Evolutionary conservation across 64 coral and sea anemone genomes (phyloP).

Genomic region (Montipora efflorescens): DNA sequence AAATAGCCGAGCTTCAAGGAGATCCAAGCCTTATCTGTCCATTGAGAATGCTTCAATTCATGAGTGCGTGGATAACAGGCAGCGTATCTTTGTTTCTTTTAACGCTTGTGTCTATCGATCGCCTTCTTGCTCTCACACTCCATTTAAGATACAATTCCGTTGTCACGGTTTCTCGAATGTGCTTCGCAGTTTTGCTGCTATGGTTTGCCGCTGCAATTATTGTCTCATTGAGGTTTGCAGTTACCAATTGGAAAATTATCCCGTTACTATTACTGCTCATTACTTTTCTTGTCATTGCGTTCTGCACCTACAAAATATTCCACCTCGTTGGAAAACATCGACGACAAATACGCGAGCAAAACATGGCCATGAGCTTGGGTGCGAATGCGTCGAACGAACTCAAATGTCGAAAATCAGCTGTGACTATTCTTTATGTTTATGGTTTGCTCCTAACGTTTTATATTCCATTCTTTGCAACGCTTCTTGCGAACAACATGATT

Average conservation of each 20-base stretch:
- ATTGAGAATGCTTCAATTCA: no score
- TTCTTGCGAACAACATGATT: no score
- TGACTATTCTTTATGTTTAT: not conserved
- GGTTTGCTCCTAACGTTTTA: no score
- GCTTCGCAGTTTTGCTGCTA: no score
- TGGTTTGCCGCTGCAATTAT: no score
- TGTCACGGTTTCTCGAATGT: no score
- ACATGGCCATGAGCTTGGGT: not conserved
- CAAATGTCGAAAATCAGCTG: not conserved
- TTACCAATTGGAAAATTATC: conserved; percentile 3
- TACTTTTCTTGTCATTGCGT: not conserved
- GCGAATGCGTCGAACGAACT: not conserved
- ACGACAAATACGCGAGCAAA: not conserved
- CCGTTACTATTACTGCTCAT: conserved; percentile 15
- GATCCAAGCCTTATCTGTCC: no score
- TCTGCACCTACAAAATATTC: no score
- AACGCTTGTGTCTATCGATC: conserved; percentile 46
- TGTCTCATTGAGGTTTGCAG: not conserved
- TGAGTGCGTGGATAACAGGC: no score
- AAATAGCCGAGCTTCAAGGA: no score
- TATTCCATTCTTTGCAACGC: no score
- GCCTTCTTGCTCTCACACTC: conserved; percentile 54
- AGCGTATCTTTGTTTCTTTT: conserved; percentile 36
- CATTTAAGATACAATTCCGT: conserved; percentile 37
- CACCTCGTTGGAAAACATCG: no score